Evolutionary conservation across 2,113 vertebrate genomes (phyloP).

Genomic region (Oncorhynchus clarkii): DNA sequence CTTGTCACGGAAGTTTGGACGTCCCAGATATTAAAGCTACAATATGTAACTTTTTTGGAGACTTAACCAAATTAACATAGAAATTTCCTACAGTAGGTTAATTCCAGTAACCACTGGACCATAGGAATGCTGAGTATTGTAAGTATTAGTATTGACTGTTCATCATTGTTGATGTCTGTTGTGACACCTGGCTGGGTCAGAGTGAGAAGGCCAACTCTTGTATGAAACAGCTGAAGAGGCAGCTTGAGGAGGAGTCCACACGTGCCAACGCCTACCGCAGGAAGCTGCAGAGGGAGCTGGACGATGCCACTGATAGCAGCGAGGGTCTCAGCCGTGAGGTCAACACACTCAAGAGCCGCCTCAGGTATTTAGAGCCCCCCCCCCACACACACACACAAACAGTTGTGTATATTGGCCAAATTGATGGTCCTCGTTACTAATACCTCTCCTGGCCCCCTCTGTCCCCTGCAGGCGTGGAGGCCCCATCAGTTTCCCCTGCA

Average conservation of each 20-base stretch:
- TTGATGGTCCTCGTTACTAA: background rate
- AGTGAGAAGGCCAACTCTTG: conserved; percentile 84
- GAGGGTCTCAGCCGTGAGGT: conserved; percentile 90
- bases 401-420: background rate
- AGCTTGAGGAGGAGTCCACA: conserved; percentile 96
- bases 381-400: background rate
- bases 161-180: background rate
- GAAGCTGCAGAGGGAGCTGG: conserved; percentile 95
- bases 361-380: conserved; percentile 76
- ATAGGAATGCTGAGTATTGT: background rate
- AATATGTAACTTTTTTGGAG: too few relatives aligned
- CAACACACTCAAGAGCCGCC: conserved; percentile 90
- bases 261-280: conserved; percentile 92
- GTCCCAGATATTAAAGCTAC: too few relatives aligned
- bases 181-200: conserved; percentile 55
- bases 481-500: conserved; percentile 88
- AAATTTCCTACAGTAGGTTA: background rate
- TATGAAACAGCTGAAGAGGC: conserved; percentile 93
- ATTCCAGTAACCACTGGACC: background rate
- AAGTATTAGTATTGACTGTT: background rate
- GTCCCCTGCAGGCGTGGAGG: conserved; percentile 79
- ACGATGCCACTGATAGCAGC: conserved; percentile 90
- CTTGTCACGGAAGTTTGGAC: too few relatives aligned
- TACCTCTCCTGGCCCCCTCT: background rate
- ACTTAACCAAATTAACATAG: too few relatives aligned